Percentiles rank a stretch among this genome's conserved stretches.
Conservation (phyloP, 2,888 invertebrate species). For the Napeogenes inachia region DNA sequence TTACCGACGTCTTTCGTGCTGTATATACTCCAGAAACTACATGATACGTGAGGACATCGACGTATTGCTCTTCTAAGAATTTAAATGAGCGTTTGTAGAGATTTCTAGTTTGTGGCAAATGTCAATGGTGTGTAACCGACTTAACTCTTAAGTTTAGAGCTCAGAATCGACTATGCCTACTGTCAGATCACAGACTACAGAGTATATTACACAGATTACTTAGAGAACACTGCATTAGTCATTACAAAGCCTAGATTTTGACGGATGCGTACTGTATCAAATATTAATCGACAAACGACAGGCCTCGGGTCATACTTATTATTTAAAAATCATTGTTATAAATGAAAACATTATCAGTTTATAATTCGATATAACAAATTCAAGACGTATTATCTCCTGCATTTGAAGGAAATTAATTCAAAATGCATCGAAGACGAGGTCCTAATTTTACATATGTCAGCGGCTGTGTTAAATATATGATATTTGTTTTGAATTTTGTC, state of each 20-base stretch:
- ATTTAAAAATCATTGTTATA: slow-evolving; percentile 9
- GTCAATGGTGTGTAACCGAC: slow-evolving; percentile 1
- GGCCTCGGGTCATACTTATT: slow-evolving; percentile 13
- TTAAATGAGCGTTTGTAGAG: too few species aligned
- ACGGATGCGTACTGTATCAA: slow-evolving; percentile 11
- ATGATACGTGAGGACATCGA: too few species aligned
- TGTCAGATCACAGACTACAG: too few species aligned
- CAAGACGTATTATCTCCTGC: background rate
- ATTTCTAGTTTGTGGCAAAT: too few species aligned
- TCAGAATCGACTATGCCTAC: slow-evolving; percentile 11
- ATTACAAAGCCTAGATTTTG: background rate
- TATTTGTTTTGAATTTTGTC: slow-evolving; percentile 91
- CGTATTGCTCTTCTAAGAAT: too few species aligned
- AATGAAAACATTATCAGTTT: slow-evolving; percentile 9
- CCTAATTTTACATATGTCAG: slow-evolving; percentile 89
- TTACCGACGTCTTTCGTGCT: too few species aligned
- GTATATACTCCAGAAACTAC: too few species aligned
- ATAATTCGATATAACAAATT: slow-evolving; percentile 5
- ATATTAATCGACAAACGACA: slow-evolving; percentile 2
- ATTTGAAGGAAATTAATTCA: slow-evolving; percentile 35
- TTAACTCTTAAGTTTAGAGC: background rate
- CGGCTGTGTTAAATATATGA: slow-evolving; percentile 92
- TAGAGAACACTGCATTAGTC: too few species aligned
- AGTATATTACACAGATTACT: too few species aligned
- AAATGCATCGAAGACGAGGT: slow-evolving; percentile 80